Evolutionary conservation across 1,140 invertebrate species (phyloP).

Genomic region (Nylanderia fulva): DNA sequence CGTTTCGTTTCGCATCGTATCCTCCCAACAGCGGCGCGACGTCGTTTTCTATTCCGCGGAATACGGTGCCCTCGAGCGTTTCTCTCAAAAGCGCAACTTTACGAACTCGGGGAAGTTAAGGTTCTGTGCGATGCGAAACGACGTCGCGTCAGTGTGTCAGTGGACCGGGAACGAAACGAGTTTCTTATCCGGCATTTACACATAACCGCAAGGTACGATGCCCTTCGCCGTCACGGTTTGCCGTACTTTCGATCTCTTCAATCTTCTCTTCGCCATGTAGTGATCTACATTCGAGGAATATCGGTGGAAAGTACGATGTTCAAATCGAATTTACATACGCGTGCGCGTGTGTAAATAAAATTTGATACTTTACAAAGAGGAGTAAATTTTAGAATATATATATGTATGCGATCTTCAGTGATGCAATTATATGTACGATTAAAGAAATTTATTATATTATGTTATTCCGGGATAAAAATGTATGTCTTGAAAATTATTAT

Average conservation of each 20-base stretch:
- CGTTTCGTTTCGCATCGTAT: constrained; percentile 36
- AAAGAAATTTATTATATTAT: too few species aligned
- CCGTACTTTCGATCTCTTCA: constrained; percentile 19
- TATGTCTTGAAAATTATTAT: neutral
- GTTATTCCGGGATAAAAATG: too few species aligned
- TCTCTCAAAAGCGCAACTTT: constrained; percentile 61
- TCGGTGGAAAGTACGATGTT: neutral
- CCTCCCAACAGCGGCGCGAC: neutral
- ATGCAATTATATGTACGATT: too few species aligned
- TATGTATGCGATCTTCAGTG: too few species aligned
- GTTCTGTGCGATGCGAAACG: constrained; percentile 37
- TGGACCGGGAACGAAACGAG: constrained; percentile 71
- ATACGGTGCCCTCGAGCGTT: constrained; percentile 49
- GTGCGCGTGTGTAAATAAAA: neutral
- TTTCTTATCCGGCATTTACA: constrained; percentile 70
- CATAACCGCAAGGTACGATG: constrained; percentile 47
- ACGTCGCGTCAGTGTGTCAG: constrained; percentile 76
- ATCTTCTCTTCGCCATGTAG: neutral
- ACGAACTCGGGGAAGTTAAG: constrained; percentile 71
- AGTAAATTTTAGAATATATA: neutral
- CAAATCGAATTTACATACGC: neutral
- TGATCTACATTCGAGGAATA: neutral
- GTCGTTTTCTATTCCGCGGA: constrained; percentile 52
- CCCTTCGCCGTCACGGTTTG: constrained; percentile 49
- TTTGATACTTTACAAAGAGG: neutral